Percentiles rank a stretch among this genome's conserved stretches.
Conservation (phyloP, 1,140 invertebrate genomes). For the Heterodera schachtii region DNA sequence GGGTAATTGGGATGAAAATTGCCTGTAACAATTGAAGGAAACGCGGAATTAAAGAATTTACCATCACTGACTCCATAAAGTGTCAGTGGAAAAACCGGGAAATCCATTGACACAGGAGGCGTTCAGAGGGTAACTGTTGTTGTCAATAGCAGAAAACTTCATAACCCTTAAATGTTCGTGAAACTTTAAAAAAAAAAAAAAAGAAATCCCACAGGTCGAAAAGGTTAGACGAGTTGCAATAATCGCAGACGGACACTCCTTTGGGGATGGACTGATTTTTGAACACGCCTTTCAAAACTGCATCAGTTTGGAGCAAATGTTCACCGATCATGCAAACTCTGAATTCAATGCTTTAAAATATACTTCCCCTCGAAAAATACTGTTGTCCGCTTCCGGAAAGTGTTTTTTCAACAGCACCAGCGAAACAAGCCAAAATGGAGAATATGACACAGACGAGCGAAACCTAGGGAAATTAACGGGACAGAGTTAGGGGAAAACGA, state of each 20-base stretch:
- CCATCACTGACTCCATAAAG: conserved; percentile 41
- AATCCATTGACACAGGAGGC: conserved; percentile 58
- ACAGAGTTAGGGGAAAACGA: background rate
- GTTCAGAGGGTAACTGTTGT: background rate
- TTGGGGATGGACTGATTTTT: conserved; percentile 38
- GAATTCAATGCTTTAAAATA: background rate
- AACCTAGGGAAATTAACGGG: conserved; percentile 36
- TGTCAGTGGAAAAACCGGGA: conserved; percentile 57
- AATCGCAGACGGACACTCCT: conserved; percentile 44
- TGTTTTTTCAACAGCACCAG: conserved; percentile 66
- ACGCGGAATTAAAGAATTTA: background rate
- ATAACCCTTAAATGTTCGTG: background rate
- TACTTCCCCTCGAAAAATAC: conserved; percentile 21
- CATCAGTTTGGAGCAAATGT: conserved; percentile 58
- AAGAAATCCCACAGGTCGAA: conserved; percentile 20
- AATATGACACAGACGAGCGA: conserved; percentile 69
- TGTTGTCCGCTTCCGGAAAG: conserved; percentile 57
- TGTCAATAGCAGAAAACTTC: background rate
- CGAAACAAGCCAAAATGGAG: conserved; percentile 70
- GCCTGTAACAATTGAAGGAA: conserved; percentile 35
- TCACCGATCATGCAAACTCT: conserved; percentile 62
- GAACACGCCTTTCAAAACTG: conserved; percentile 38
- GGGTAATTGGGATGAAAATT: conserved; percentile 56
- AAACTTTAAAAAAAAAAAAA: background rate
- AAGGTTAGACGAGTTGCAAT: conserved; percentile 54